Evolutionary conservation across 2,888 invertebrate genomes (phyloP).

Genomic region (Lithodes maja): DNA sequence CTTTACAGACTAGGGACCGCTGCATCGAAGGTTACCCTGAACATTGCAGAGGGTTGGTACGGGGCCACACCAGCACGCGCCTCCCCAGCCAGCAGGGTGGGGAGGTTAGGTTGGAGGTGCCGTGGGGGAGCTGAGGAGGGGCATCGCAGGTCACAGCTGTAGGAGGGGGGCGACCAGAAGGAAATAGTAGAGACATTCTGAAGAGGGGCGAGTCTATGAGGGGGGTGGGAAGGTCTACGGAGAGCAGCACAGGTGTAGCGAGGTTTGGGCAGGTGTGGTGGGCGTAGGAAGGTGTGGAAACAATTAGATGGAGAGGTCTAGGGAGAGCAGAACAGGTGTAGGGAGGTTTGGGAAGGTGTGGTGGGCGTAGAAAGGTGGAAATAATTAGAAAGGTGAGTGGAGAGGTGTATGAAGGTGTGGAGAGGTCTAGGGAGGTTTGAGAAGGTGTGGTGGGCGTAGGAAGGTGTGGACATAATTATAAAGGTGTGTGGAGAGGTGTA

Average conservation of each 20-base stretch:
- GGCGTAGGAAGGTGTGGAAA: too few relatives aligned
- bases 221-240: not conserved
- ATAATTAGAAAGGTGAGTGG: not conserved
- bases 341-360: too few relatives aligned
- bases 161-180: slow-evolving; percentile 14
- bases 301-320: too few relatives aligned
- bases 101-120: slow-evolving; percentile 45
- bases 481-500: too few relatives aligned
- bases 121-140: slow-evolving; percentile 46
- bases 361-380: not conserved
- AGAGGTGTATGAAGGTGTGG: not conserved
- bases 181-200: not conserved
- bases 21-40: slow-evolving; percentile 87
- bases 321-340: too few relatives aligned
- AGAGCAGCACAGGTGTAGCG: too few relatives aligned
- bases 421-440: not conserved
- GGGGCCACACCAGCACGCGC: slow-evolving; percentile 81
- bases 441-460: too few relatives aligned
- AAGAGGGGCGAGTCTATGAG: not conserved
- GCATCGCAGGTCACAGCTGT: slow-evolving; percentile 57
- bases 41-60: slow-evolving; percentile 82
- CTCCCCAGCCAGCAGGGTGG: slow-evolving; percentile 78
- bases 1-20: slow-evolving; percentile 83
- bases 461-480: too few relatives aligned
- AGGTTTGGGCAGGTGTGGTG: too few relatives aligned